phyloP scores from a whole-genome alignment of 2,113 vertebrate species.

The Oncorhynchus mykiss region DNA sequence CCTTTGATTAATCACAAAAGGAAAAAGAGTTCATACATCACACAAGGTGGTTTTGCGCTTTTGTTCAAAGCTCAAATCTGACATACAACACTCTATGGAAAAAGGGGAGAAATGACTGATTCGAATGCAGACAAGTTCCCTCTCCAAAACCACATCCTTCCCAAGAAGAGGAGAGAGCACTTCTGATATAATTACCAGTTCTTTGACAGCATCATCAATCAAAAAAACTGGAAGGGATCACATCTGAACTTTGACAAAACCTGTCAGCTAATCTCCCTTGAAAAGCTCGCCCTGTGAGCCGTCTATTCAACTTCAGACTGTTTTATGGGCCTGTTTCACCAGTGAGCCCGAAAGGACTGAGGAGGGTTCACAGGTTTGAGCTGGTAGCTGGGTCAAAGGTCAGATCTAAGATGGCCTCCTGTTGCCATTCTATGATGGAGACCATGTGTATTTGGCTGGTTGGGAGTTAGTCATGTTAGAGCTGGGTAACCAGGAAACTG shows the following conservation, averaged over 20 bases:
- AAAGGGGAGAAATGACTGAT: conserved; percentile 5
- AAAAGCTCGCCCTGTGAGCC: conserved; percentile 11
- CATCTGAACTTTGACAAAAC: conserved; percentile 36
- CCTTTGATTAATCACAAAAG: not conserved
- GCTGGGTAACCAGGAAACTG: conserved; percentile 14
- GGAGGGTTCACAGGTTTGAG: conserved; percentile 28
- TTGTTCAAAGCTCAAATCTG: conserved; percentile 9
- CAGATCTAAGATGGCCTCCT: conserved; percentile 42
- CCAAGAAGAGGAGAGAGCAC: conserved; percentile 6
- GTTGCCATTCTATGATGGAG: conserved; percentile 35
- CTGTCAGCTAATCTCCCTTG: conserved; percentile 25
- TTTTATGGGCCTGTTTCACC: conserved; percentile 45
- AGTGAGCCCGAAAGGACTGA: conserved; percentile 30
- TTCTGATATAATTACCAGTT: conserved; percentile 31
- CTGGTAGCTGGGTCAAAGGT: conserved; percentile 36
- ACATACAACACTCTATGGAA: conserved; percentile 20
- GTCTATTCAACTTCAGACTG: conserved; percentile 28
- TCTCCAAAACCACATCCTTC: conserved; percentile 42
- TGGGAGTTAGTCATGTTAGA: conserved; percentile 44
- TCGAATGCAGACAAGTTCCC: conserved; percentile 15
- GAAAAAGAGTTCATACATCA: conserved; percentile 24
- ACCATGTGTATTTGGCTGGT: conserved; percentile 33
- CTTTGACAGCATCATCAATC: conserved; percentile 49
- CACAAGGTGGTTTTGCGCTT: not conserved
- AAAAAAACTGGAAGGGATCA: conserved; percentile 38